Conservation (phyloP, 1,140 invertebrate genomes). For the Formica selysi region DNA sequence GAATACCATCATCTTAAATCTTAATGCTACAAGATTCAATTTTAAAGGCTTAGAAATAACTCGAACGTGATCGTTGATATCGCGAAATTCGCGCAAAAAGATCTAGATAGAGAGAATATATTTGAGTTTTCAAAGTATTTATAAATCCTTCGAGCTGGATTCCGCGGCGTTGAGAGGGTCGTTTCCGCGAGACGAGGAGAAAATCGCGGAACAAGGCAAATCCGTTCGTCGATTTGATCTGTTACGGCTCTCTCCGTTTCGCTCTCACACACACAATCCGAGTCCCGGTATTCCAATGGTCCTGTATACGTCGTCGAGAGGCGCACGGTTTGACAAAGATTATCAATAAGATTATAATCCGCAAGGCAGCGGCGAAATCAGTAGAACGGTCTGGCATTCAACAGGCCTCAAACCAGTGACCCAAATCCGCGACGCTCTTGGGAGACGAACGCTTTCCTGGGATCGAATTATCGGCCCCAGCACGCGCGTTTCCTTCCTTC, state of each 20-base stretch:
- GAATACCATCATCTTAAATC: background rate
- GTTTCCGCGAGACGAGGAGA: background rate
- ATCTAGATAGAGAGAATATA: background rate
- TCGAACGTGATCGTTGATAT: background rate
- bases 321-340: constrained; percentile 7
- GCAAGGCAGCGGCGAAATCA: constrained; percentile 39
- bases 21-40: background rate
- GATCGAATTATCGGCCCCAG: constrained; percentile 33
- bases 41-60: background rate
- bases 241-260: too few relatives aligned
- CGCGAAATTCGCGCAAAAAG: background rate
- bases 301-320: background rate
- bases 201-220: constrained; percentile 32
- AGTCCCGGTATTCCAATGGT: constrained; percentile 33
- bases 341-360: constrained; percentile 36
- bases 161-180: background rate
- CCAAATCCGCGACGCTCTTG: constrained; percentile 71
- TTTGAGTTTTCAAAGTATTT: constrained; percentile 20
- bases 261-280: background rate
- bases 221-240: constrained; percentile 29
- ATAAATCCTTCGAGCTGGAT: constrained; percentile 23
- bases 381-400: constrained; percentile 75
- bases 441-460: constrained; percentile 63
- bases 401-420: constrained; percentile 81
- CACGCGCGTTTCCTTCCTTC: too few relatives aligned